Conservation (phyloP, 1,140 invertebrate species). For the Asobara japonica region DNA sequence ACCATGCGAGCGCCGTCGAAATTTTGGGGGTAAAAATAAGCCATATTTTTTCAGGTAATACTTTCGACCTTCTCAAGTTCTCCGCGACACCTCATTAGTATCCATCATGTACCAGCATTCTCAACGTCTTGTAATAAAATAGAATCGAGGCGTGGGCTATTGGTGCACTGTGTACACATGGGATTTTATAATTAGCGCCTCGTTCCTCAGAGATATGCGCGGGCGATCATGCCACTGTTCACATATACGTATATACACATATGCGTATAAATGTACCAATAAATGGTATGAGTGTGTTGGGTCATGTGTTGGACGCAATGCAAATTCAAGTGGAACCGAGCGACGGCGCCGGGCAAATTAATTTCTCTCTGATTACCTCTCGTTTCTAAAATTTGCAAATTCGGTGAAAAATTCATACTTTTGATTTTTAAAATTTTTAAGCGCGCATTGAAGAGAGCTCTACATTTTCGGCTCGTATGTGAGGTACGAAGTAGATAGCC, state of each 20-base stretch:
- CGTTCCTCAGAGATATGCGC: conserved; percentile 1
- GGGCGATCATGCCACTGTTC: conserved; percentile 8
- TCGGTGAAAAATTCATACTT: no score
- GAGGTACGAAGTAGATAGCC: no score
- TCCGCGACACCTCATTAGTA: not conserved
- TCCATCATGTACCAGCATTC: not conserved
- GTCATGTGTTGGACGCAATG: not conserved
- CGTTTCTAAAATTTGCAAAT: no score
- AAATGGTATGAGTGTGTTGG: not conserved
- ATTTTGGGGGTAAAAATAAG: no score
- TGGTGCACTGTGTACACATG: conserved; percentile 12
- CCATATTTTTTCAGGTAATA: no score
- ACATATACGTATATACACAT: not conserved
- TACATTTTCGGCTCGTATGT: no score
- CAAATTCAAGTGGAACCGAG: not conserved
- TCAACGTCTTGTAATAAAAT: not conserved
- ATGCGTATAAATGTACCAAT: not conserved
- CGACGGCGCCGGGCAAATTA: not conserved
- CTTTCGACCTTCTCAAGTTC: no score
- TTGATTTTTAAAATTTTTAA: no score
- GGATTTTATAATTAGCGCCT: conserved; percentile 19
- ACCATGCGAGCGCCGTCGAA: no score
- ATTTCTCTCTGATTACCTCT: no score
- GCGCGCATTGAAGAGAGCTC: no score
- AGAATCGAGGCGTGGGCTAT: not conserved